Conservation (phyloP, 1,140 invertebrate genomes). For the Drosophila arawakana region DNA sequence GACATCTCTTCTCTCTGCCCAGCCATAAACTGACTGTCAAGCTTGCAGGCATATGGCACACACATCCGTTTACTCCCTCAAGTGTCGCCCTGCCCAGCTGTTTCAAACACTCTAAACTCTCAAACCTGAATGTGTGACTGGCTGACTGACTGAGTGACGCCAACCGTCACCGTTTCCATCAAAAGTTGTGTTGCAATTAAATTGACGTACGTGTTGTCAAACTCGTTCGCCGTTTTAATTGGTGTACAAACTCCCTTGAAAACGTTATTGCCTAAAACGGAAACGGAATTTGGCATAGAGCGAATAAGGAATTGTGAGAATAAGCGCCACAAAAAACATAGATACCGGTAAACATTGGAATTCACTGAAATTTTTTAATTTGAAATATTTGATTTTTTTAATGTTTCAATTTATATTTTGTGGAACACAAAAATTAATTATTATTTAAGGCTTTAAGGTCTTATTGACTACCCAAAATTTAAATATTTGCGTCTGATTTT, state of each 20-base stretch:
- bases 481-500: no score
- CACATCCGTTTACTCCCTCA: constrained; percentile 9
- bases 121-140: constrained; percentile 23
- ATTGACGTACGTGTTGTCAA: constrained; percentile 77
- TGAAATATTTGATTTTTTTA: no score
- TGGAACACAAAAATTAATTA: no score
- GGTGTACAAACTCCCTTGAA: constrained; percentile 56
- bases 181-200: constrained; percentile 69
- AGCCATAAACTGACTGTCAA: constrained; percentile 17
- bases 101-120: not conserved
- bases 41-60: constrained; percentile 16
- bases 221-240: constrained; percentile 78
- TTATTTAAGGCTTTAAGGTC: no score
- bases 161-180: constrained; percentile 46
- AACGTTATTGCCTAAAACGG: constrained; percentile 26
- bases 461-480: no score
- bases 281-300: not conserved
- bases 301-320: no score
- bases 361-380: no score
- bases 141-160: constrained; percentile 30
- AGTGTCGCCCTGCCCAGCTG: not conserved
- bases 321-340: no score
- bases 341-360: no score
- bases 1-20: not conserved
- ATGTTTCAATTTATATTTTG: no score